Evolutionary conservation across 2,888 invertebrate genomes (phyloP), one percentile per base, ranked within the genome.

Genomic region (Drosophila affinis): DNA sequence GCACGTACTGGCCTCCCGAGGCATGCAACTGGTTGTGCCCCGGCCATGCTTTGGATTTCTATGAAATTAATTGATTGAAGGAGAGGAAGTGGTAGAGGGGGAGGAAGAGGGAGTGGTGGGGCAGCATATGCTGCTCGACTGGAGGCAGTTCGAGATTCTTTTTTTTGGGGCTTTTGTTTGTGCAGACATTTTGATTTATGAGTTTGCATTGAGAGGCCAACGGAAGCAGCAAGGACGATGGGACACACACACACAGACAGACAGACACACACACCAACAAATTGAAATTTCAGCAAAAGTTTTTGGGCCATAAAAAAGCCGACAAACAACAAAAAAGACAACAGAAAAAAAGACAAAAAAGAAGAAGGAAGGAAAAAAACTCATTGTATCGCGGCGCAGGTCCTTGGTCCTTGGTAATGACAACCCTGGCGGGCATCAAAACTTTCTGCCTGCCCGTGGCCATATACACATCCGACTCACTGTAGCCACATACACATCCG

Each of bases 141-240:
- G 57, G 54, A 69, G 51, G 52, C 75, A 61, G 62, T 9, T 55
- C 29, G 29, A 29, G 29, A 72, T 72, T 52, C 53, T 58, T 74
- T 55, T 65, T 64, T 62, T 65, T 51, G 57, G 65, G 77, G 79
- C 77, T 60, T 79, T 76, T 86, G 86, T 76, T 76, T 77, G 86
- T 55, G 62, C 77, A 73, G 86, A 81, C 83, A 83, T 83, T 83
- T 86, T 83, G 83, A 83, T 83, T 83, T 83, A 83, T 83, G 83
- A 86, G 83, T 75, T 85, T 69, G 61, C 64, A 67, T 59, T 55
- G 29, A 32, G 34, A 47, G 32, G 18, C 18, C 39, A n/a, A 39
- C 39, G 39, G 34, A 57, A 32, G 21, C 21, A 21, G 27, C 9
- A 18, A 27, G 61, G 57, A 32, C 62, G 56, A 56, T 58, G 54